Percentiles rank a stretch among this genome's conserved stretches.
Conservation (phyloP, 2,113 vertebrate genomes). For the Crotalus helleri region DNA sequence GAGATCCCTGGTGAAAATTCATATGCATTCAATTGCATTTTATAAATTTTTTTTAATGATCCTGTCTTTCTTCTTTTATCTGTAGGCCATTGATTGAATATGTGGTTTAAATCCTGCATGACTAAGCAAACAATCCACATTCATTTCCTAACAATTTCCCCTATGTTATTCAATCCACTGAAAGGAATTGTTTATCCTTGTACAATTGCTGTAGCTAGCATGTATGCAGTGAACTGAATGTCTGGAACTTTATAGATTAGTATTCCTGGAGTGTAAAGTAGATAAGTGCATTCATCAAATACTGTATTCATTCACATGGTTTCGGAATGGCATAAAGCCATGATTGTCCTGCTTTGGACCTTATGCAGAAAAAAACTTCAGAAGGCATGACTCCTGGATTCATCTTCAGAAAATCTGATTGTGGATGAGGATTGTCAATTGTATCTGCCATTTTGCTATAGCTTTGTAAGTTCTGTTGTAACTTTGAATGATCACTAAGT, state of each 20-base stretch:
- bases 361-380: neutral
- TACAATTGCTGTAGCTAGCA: neutral
- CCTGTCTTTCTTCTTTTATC: neutral
- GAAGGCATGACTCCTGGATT: neutral
- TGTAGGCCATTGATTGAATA: neutral
- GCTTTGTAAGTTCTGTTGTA: no score
- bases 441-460: neutral
- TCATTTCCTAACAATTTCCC: neutral
- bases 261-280: neutral
- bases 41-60: neutral
- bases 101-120: neutral
- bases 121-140: neutral
- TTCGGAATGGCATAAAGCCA: neutral
- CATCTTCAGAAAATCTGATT: neutral
- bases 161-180: neutral
- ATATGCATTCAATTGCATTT: neutral
- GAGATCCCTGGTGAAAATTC: neutral
- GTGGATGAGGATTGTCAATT: neutral
- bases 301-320: neutral
- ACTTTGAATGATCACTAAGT: no score
- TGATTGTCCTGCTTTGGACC: neutral
- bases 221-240: neutral
- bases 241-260: neutral
- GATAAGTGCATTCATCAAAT: neutral
- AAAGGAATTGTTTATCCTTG: neutral